Conservation (phyloP, 2,888 invertebrate species). For the Nipponacmea schrenckii region DNA sequence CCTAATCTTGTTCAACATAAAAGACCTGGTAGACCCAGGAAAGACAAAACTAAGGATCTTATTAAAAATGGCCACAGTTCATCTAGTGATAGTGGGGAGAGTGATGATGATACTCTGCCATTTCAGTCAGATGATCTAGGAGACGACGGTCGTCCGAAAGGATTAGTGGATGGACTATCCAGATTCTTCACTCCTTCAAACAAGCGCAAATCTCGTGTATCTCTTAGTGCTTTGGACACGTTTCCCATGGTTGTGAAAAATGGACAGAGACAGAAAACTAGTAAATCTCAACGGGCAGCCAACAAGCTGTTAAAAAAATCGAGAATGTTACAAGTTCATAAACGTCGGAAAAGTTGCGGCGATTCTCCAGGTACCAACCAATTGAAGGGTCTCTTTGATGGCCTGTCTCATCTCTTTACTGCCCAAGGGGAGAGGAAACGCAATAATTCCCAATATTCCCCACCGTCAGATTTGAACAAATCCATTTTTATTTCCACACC, state of each 20-base stretch:
- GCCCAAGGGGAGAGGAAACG: conserved; percentile 67
- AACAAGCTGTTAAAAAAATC: conserved; percentile 59
- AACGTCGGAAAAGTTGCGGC: conserved; percentile 43
- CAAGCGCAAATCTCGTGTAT: conserved; percentile 72
- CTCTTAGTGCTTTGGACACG: conserved; percentile 54
- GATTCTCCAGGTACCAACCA: conserved; percentile 61
- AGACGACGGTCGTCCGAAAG: conserved; percentile 74
- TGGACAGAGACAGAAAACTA: conserved; percentile 23
- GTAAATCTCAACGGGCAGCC: conserved; percentile 58
- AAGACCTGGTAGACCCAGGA: not conserved
- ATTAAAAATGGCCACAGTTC: conserved; percentile 34
- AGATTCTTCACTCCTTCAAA: conserved; percentile 82
- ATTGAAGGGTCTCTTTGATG: conserved; percentile 68
- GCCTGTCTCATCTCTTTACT: conserved; percentile 68
- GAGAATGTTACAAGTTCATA: conserved; percentile 53
- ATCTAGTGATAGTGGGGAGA: conserved; percentile 52
- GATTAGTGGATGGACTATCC: conserved; percentile 85
- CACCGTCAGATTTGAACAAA: conserved; percentile 33
- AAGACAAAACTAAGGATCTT: not conserved
- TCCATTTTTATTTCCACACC: conserved; percentile 8
- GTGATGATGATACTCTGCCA: conserved; percentile 45
- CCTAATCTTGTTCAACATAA: no score
- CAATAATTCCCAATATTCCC: conserved; percentile 52
- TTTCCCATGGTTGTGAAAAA: conserved; percentile 36
- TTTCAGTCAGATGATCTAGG: conserved; percentile 54